Conservation (phyloP, 2,113 vertebrate genomes). For the Cyphotilapia sp. region DNA sequence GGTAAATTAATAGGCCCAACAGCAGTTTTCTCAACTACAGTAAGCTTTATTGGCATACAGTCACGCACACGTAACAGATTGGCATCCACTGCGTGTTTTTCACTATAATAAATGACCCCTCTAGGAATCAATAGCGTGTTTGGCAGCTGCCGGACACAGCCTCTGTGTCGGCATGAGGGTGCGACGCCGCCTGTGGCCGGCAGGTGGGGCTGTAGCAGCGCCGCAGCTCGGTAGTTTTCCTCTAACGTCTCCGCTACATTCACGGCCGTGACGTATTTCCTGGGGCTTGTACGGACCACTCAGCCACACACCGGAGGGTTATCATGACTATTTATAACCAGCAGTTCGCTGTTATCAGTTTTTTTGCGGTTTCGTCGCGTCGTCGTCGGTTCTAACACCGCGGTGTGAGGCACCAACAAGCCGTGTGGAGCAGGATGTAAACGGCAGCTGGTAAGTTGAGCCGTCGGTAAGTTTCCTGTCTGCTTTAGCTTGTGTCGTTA, state of each 20-base stretch:
- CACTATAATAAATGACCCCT: not conserved
- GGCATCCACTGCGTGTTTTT: not conserved
- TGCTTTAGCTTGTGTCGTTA: conserved; percentile 4
- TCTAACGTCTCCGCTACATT: conserved; percentile 29
- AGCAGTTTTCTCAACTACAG: not conserved
- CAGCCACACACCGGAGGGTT: conserved; percentile 48
- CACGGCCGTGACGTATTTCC: conserved; percentile 75
- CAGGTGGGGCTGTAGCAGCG: conserved; percentile 40
- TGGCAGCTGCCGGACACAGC: not conserved
- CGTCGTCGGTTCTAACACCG: conserved; percentile 32
- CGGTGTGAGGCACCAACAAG: conserved; percentile 14
- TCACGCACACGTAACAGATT: not conserved
- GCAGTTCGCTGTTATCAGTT: conserved; percentile 22
- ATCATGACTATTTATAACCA: conserved; percentile 67
- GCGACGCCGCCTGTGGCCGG: not conserved
- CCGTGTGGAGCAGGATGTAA: conserved; percentile 50
- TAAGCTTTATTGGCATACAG: not conserved
- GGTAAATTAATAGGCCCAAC: not conserved
- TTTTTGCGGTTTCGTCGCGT: conserved; percentile 14
- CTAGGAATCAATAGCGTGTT: not conserved
- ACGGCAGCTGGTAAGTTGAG: conserved; percentile 52
- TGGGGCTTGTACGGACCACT: conserved; percentile 67
- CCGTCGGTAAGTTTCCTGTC: conserved; percentile 60
- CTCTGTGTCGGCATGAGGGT: not conserved
- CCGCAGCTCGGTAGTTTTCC: conserved; percentile 13